phyloP scores from a whole-genome alignment of 2,888 invertebrate genomes.

The Ornithoptera priamus region DNA sequence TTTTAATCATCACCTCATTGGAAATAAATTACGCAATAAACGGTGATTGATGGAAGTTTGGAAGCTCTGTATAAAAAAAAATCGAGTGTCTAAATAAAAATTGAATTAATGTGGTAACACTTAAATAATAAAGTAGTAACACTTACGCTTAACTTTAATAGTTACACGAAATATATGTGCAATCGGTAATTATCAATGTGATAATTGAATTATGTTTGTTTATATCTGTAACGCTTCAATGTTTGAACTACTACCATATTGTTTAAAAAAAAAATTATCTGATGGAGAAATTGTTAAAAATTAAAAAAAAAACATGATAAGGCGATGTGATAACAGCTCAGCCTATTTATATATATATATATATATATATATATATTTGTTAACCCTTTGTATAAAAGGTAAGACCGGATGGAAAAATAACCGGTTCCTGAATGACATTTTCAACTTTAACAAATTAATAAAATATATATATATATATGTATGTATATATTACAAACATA shows the following conservation, averaged over 20 bases:
- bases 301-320: neutral
- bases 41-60: neutral
- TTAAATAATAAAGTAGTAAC: constrained; percentile 5
- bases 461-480: neutral
- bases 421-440: neutral
- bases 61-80: constrained; percentile 7
- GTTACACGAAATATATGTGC: constrained; percentile 9
- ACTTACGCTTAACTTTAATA: constrained; percentile 11
- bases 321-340: neutral
- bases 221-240: neutral
- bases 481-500: no score
- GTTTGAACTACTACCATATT: neutral
- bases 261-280: neutral
- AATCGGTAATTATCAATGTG: constrained; percentile 2
- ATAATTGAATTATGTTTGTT: neutral
- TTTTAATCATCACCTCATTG: no score
- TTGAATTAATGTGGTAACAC: neutral
- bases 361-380: neutral
- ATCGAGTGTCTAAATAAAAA: neutral
- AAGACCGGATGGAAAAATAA: neutral
- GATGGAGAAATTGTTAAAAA: neutral
- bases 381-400: neutral
- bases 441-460: neutral
- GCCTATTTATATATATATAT: neutral
- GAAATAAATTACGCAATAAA: neutral